Conservation (phyloP, 2,113 vertebrate genomes). For the Sceloporus undulatus region DNA sequence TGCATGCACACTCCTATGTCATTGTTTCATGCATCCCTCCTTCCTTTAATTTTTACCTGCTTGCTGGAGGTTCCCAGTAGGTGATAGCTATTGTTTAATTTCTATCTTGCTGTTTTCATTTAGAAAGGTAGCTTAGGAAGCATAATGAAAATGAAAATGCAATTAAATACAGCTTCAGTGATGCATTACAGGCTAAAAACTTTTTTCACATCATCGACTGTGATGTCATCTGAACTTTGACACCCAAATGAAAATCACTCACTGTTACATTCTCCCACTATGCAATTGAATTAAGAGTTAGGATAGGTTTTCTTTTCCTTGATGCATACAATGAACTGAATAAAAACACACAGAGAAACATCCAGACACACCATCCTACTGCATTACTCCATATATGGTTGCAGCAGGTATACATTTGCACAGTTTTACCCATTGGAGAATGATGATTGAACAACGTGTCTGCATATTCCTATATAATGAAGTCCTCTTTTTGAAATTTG, state of each 20-base stretch:
- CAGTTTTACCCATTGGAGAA: not conserved
- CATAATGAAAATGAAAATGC: conserved; percentile 1
- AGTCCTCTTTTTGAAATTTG: not conserved
- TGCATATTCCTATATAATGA: not conserved
- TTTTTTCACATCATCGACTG: not conserved
- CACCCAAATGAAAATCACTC: not conserved
- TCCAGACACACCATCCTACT: too few species aligned
- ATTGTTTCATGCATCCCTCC: too few species aligned
- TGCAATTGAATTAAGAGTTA: not conserved
- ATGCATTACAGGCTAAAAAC: not conserved
- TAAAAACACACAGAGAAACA: too few species aligned
- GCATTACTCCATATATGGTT: not conserved
- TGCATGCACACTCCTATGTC: too few species aligned
- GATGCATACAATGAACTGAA: not conserved
- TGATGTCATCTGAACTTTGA: not conserved
- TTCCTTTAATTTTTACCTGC: too few species aligned
- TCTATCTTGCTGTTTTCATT: not conserved
- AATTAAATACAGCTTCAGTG: not conserved
- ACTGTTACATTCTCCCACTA: not conserved
- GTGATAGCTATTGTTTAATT: not conserved
- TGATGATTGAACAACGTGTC: not conserved
- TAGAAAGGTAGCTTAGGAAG: not conserved
- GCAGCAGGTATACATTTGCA: not conserved
- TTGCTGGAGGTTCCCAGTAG: too few species aligned
- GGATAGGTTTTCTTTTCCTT: not conserved